phyloP scores from a whole-genome alignment of 2,113 vertebrate species.

The Nipponia nippon region DNA sequence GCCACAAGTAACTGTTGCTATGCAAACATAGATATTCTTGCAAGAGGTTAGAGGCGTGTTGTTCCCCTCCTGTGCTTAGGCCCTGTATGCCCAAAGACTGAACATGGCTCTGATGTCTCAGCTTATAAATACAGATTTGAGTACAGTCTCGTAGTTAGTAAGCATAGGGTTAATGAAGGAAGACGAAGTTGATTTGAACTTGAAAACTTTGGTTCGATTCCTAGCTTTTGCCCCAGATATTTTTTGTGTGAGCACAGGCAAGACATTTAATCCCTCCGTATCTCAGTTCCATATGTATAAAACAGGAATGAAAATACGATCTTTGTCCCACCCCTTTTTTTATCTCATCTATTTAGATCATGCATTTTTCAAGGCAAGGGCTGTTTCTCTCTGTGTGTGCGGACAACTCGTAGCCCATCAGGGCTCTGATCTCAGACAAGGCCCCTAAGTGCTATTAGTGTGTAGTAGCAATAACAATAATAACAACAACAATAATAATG shows the following conservation, averaged over 20 bases:
- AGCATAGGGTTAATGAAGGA: conserved; percentile 5
- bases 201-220: neutral
- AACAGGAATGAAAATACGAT: conserved; percentile 4
- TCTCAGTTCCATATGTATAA: conserved; percentile 31
- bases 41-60: neutral
- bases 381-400: neutral
- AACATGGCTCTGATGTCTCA: neutral
- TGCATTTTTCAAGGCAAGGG: neutral
- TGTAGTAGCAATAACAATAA: neutral
- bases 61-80: neutral
- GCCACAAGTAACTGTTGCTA: neutral
- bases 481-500: neutral
- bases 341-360: neutral
- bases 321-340: neutral
- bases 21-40: neutral
- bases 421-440: neutral
- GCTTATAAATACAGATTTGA: neutral
- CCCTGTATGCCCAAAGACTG: neutral
- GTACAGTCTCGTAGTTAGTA: neutral
- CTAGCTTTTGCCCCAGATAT: conserved; percentile 39
- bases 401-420: neutral
- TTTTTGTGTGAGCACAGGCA: conserved; percentile 37
- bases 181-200: neutral
- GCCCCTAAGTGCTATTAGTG: neutral
- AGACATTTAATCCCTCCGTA: conserved; percentile 35